These are phyloP conservation scores for Ennomos quercinarius DNA, from an alignment of 2,888 invertebrate species.

Conservation along the genomic window DNA sequence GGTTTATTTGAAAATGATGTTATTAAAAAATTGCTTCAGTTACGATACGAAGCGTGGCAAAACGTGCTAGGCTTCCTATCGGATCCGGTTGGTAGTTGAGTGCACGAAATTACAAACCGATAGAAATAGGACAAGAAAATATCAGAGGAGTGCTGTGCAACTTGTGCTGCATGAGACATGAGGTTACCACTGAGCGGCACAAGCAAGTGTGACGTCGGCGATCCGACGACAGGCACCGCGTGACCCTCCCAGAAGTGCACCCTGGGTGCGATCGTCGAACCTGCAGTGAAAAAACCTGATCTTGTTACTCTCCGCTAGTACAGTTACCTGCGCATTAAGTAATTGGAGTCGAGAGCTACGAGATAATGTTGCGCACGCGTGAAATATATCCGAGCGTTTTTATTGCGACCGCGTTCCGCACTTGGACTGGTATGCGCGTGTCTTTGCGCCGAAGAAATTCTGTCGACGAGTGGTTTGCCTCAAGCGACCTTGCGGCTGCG, in stretches of 20 bases:
- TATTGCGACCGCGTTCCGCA: conserved; percentile 80
- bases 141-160: not conserved
- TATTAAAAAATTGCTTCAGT: conserved; percentile 27
- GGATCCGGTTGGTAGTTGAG: not conserved
- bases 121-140: no score
- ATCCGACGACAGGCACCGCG: conserved; percentile 25
- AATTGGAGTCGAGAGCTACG: conserved; percentile 80
- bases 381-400: conserved; percentile 83
- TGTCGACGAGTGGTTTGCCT: conserved; percentile 83
- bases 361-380: conserved; percentile 85
- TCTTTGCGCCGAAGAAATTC: conserved; percentile 79
- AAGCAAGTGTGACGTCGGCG: conserved; percentile 19
- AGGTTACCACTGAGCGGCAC: conserved; percentile 2
- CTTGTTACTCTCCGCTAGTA: conserved; percentile 77
- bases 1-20: conserved; percentile 24
- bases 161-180: conserved; percentile 5
- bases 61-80: conserved; percentile 3
- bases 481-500: conserved; percentile 79
- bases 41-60: conserved; percentile 18
- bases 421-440: conserved; percentile 73
- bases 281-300: conserved; percentile 79
- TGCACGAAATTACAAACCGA: no score
- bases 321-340: conserved; percentile 83
- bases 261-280: conserved; percentile 76
- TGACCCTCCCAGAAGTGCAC: conserved; percentile 54